A percentile compares a stretch with the other conserved stretches of the same genome.
phyloP scores from a whole-genome alignment of 2,888 invertebrate species.

The Xestia xanthographa region DNA sequence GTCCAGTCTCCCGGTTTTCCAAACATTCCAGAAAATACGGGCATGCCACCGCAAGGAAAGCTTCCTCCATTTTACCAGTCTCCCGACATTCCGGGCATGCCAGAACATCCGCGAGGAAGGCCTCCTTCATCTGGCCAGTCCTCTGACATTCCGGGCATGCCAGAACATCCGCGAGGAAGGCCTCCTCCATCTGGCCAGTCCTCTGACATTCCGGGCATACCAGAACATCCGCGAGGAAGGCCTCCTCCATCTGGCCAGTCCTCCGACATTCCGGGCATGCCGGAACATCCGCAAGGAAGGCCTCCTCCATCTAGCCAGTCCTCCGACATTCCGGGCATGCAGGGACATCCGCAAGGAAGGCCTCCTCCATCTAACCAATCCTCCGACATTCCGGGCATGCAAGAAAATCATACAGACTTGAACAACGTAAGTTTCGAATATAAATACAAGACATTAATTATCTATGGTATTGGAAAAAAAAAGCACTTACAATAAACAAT shows the following conservation, averaged over 20 bases:
- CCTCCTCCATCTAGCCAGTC: neutral
- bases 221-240: neutral
- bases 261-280: neutral
- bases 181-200: neutral
- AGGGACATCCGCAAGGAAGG: neutral
- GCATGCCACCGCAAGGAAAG: neutral
- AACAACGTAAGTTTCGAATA: constrained; percentile 49
- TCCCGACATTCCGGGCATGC: neutral
- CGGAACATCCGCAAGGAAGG: neutral
- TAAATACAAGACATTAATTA: constrained; percentile 22
- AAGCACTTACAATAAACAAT: neutral
- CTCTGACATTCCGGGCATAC: neutral
- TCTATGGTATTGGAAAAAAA: neutral
- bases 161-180: neutral
- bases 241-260: neutral
- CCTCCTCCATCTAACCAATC: neutral
- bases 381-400: neutral
- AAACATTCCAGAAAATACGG: neutral
- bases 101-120: constrained; percentile 2
- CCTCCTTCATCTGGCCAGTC: neutral
- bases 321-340: neutral
- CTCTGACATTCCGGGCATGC: neutral
- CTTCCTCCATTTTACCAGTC: neutral
- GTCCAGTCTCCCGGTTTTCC: neutral
- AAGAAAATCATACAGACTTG: neutral